Evolutionary conservation across 1,140 invertebrate genomes (phyloP).

Genomic region (Harpegnathos saltator): DNA sequence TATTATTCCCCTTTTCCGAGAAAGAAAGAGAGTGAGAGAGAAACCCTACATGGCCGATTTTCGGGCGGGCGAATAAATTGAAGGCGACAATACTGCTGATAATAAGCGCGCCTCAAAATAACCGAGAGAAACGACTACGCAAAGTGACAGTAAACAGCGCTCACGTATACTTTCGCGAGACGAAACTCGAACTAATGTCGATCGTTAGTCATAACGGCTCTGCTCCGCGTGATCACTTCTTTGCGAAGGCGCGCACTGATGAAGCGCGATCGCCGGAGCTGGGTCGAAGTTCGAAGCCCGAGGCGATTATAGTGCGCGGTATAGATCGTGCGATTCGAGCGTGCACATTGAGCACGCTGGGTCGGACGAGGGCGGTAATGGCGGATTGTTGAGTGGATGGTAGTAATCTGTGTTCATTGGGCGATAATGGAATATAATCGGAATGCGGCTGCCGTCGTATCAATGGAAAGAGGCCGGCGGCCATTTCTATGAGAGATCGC

Average conservation of each 20-base stretch:
- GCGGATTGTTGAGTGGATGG: constrained; percentile 43
- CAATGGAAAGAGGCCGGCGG: constrained; percentile 18
- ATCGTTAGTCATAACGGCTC: constrained; percentile 20
- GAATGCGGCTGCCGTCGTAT: constrained; percentile 9
- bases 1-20: too few species aligned
- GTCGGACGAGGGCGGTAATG: constrained; percentile 39
- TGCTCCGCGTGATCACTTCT: constrained; percentile 38
- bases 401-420: constrained; percentile 46
- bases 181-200: constrained; percentile 32
- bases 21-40: too few species aligned
- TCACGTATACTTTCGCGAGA: neutral
- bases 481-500: neutral
- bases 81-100: constrained; percentile 4
- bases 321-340: constrained; percentile 20
- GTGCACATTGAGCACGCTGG: constrained; percentile 9
- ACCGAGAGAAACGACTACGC: constrained; percentile 5
- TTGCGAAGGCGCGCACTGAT: constrained; percentile 26
- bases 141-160: constrained; percentile 32
- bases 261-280: constrained; percentile 14
- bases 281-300: constrained; percentile 17
- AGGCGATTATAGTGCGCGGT: constrained; percentile 20
- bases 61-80: constrained; percentile 37
- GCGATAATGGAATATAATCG: constrained; percentile 54
- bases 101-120: constrained; percentile 13
- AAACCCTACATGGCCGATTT: too few species aligned